Evolutionary conservation across 1,140 invertebrate species (phyloP).

Genomic region (Sipha flava): DNA sequence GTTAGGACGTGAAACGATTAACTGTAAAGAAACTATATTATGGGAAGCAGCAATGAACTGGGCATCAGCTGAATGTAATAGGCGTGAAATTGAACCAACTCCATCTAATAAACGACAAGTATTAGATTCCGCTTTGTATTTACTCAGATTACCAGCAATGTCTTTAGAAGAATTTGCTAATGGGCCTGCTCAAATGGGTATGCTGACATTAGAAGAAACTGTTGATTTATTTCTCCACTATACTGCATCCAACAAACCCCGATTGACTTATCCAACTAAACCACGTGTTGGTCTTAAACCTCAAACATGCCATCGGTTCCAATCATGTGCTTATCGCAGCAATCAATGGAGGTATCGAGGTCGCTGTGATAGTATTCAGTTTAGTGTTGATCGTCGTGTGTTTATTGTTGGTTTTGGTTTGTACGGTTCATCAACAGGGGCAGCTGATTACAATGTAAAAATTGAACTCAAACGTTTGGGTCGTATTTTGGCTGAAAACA

Average conservation of each 20-base stretch:
- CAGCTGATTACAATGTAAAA: slow-evolving; percentile 81
- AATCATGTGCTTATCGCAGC: slow-evolving; percentile 89
- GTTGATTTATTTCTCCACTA: slow-evolving; percentile 87
- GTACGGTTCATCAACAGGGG: slow-evolving; percentile 84
- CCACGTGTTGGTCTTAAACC: slow-evolving; percentile 76
- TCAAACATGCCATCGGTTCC: slow-evolving; percentile 87
- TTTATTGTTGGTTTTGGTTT: slow-evolving; percentile 87
- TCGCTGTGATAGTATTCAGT: slow-evolving; percentile 85
- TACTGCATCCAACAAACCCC: slow-evolving; percentile 72
- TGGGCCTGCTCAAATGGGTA: slow-evolving; percentile 76
- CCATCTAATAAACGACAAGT: slow-evolving; percentile 54
- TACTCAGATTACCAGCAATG: slow-evolving; percentile 85
- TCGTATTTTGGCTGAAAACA: slow-evolving; percentile 75
- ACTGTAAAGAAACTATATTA: slow-evolving; percentile 81
- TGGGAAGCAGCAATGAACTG: slow-evolving; percentile 83
- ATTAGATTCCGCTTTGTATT: slow-evolving; percentile 67
- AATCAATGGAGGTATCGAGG: slow-evolving; percentile 92
- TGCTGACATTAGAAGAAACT: slow-evolving; percentile 79
- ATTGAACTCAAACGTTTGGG: slow-evolving; percentile 82
- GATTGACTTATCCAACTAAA: slow-evolving; percentile 69
- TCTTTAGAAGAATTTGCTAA: slow-evolving; percentile 84
- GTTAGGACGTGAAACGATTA: slow-evolving; percentile 76
- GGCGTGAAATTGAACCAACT: slow-evolving; percentile 67
- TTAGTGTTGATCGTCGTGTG: slow-evolving; percentile 83
- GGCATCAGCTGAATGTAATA: slow-evolving; percentile 74